Conservation (phyloP, 2,888 invertebrate genomes). For the Ypsolopha scabrella region DNA sequence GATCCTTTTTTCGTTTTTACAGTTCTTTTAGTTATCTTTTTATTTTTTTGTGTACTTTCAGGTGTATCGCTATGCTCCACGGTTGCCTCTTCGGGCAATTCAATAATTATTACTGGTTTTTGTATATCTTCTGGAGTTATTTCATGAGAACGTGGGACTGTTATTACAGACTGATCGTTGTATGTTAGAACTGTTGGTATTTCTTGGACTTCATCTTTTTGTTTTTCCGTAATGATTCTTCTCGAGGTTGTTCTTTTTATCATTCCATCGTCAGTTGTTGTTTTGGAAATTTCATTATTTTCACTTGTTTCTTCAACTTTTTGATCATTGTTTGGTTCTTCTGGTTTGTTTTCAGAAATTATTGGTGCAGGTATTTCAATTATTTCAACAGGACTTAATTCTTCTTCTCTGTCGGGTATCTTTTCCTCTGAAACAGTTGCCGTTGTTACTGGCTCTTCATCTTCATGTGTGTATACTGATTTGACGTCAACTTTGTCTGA, state of each 20-base stretch:
- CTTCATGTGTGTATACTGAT: too few species aligned
- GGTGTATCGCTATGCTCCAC: constrained; percentile 25
- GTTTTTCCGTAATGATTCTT: constrained; percentile 25
- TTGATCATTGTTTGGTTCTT: constrained; percentile 12
- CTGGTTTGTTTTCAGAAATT: constrained; percentile 22
- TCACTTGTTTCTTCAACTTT: constrained; percentile 12
- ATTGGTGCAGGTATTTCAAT: too few species aligned
- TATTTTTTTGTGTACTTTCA: constrained; percentile 18
- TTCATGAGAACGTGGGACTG: too few species aligned
- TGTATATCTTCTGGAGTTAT: constrained; percentile 5
- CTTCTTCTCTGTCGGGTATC: constrained; percentile 26
- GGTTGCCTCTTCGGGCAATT: constrained; percentile 29
- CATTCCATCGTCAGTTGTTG: constrained; percentile 6
- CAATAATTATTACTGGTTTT: constrained; percentile 18
- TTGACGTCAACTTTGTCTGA: constrained; percentile 31
- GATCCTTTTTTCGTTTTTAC: constrained; percentile 18
- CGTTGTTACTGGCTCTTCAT: too few species aligned
- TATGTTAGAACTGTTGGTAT: constrained; percentile 42
- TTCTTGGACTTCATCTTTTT: constrained; percentile 32
- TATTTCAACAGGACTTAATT: too few species aligned
- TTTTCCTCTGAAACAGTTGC: constrained; percentile 31
- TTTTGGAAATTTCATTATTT: constrained; percentile 5
- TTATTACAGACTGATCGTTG: constrained; percentile 29
- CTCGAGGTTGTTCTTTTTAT: constrained; percentile 4
- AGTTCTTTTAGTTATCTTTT: constrained; percentile 18